phyloP scores from a whole-genome alignment of 2,888 invertebrate genomes.

The Agriopis aurantiaria region DNA sequence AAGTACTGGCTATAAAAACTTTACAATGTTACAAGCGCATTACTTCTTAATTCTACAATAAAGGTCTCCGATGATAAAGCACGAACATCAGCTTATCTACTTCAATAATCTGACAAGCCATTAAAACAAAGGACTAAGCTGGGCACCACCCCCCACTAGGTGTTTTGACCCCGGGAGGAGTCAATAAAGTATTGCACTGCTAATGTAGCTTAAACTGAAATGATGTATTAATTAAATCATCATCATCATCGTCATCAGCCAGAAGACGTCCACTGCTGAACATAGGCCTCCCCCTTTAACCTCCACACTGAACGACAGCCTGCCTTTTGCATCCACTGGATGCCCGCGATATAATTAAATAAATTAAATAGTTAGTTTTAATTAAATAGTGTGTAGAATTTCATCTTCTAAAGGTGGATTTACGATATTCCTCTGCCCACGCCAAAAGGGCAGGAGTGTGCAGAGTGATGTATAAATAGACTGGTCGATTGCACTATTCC shows the following conservation, averaged over 20 bases:
- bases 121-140: conserved; percentile 10
- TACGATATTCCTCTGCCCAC: too few relatives aligned
- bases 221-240: background rate
- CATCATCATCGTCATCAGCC: too few relatives aligned
- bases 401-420: background rate
- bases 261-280: too few relatives aligned
- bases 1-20: background rate
- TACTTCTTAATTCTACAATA: background rate
- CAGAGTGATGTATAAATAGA: conserved; percentile 56
- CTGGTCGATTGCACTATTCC: conserved; percentile 59
- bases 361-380: too few relatives aligned
- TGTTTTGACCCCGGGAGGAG: too few relatives aligned
- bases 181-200: too few relatives aligned
- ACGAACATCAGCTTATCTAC: conserved; percentile 4
- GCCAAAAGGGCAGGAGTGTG: background rate
- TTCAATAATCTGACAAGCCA: conserved; percentile 2
- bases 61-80: background rate
- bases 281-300: too few relatives aligned
- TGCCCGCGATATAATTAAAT: too few relatives aligned
- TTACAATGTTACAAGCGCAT: background rate
- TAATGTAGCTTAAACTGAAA: too few relatives aligned
- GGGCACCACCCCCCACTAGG: background rate
- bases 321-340: too few relatives aligned
- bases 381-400: background rate
- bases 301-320: too few relatives aligned